phyloP scores from a whole-genome alignment of 2,113 vertebrate species.

The Ictalurus furcatus region DNA sequence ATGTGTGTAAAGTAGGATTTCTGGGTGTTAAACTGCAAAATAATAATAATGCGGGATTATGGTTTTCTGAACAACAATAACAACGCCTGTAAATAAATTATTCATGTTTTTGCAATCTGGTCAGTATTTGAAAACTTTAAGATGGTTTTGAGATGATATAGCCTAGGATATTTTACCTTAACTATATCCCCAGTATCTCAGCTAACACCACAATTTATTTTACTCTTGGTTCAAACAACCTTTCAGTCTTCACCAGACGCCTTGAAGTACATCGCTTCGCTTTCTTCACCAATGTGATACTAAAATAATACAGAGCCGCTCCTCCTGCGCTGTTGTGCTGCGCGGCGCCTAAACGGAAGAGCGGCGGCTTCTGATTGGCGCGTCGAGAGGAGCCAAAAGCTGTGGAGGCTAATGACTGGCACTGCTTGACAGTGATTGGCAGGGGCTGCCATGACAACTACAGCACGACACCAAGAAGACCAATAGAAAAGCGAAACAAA shows the following conservation, averaged over 20 bases:
- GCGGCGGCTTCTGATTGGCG: conserved; percentile 75
- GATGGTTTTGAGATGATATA: background rate
- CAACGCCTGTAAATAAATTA: background rate
- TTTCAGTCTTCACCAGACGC: conserved; percentile 12
- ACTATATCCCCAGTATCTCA: background rate
- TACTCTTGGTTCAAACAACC: background rate
- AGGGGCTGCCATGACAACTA: conserved; percentile 86
- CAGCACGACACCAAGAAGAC: conserved; percentile 82
- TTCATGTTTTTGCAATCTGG: background rate
- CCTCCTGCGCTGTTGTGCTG: background rate
- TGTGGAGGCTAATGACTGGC: conserved; percentile 79
- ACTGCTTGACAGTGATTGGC: conserved; percentile 91
- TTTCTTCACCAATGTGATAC: conserved; percentile 9
- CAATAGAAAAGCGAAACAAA: conserved; percentile 91
- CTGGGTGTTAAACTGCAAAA: background rate
- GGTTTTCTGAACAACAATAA: background rate
- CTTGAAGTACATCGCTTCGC: conserved; percentile 4
- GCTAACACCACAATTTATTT: background rate
- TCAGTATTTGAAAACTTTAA: background rate
- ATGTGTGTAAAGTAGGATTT: background rate
- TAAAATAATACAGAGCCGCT: background rate
- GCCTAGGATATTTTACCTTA: background rate
- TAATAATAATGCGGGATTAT: background rate
- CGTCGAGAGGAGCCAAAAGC: conserved; percentile 60
- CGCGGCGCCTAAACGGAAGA: conserved; percentile 61